Percentiles rank a stretch among this genome's conserved stretches.
phyloP scores from a whole-genome alignment of 2,113 vertebrate species.

The Oreochromis tanganicae region DNA sequence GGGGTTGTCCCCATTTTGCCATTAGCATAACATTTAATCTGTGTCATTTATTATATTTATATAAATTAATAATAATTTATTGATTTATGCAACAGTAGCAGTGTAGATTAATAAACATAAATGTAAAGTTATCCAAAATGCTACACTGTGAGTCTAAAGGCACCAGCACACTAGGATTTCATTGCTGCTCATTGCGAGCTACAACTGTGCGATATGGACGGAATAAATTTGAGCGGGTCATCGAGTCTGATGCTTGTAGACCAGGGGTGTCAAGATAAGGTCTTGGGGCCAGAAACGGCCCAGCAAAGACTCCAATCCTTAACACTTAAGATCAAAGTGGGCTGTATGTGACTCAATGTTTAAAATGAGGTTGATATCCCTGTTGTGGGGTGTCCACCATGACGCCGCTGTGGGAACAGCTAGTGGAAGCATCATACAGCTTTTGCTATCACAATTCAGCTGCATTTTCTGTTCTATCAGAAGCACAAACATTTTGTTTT shows the following conservation, averaged over 20 bases:
- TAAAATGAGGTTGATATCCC: neutral
- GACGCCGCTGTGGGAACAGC: neutral
- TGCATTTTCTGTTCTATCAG: neutral
- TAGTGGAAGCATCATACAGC: neutral
- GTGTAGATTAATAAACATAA: neutral
- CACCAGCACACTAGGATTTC: neutral
- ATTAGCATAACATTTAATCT: neutral
- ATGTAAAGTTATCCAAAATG: neutral
- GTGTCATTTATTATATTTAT: neutral
- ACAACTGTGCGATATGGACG: neutral
- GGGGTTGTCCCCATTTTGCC: neutral
- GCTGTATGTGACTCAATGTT: neutral
- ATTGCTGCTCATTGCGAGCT: neutral
- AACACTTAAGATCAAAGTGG: neutral
- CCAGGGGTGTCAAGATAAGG: neutral
- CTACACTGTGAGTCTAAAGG: neutral
- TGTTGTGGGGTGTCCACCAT: neutral
- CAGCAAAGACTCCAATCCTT: neutral
- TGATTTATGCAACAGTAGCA: neutral
- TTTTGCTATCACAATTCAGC: neutral
- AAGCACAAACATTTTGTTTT: neutral
- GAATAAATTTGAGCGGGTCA: neutral
- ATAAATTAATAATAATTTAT: neutral
- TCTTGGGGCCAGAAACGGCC: neutral
- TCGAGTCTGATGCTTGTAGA: neutral